Evolutionary conservation across 2,113 vertebrate species (phyloP), one percentile per base, ranked within the genome.

Genomic region (Pelecanus crispus): DNA sequence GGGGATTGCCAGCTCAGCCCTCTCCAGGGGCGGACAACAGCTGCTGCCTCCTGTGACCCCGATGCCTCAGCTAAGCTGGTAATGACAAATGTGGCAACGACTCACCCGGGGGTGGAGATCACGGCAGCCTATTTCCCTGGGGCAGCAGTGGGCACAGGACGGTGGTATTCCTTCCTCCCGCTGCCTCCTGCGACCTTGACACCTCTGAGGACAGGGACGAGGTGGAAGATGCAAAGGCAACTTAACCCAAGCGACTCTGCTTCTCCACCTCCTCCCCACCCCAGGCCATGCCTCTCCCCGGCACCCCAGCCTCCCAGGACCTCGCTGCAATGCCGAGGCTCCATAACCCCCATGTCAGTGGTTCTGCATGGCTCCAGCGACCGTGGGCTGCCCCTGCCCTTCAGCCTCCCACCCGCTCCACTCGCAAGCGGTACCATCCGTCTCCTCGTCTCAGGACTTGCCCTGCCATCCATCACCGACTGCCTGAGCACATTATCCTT

Each of bases 401-500:
- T 80, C 86, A 83, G 45, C 58, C 44, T 85, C 59, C 72, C 44
- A 59, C 9, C 17, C 0, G 0, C 66, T 87, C 52, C 81, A 87
- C 56, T 56, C 0, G 2, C 52, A 17, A 65, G 58, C 11, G 3
- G 45, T 19, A 50, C 91, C 66, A 82, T 90, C 40, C 10, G 0
- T 92, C 94, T 94, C 55, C 71, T 65, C 49, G 0, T 88, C 94
- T 75, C 62, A 5, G 50, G 38, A 52, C 91, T 80, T 12, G 4
- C 79, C 70, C 91, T 92, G 79, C 88, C 71, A 92, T 95, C 94
- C 88, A 83, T 94, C 95, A 90, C 73, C 4, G 3, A 31, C 74
- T 81, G 90, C 63, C 94, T 62, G 67, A 86, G 71, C 62, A 56
- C 66, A 81, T 90, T 68, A 86, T 36, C 82, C 86, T 95, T 88